Conservation (phyloP, 2,797 vertebrate species). For the Hirundo rustica region DNA sequence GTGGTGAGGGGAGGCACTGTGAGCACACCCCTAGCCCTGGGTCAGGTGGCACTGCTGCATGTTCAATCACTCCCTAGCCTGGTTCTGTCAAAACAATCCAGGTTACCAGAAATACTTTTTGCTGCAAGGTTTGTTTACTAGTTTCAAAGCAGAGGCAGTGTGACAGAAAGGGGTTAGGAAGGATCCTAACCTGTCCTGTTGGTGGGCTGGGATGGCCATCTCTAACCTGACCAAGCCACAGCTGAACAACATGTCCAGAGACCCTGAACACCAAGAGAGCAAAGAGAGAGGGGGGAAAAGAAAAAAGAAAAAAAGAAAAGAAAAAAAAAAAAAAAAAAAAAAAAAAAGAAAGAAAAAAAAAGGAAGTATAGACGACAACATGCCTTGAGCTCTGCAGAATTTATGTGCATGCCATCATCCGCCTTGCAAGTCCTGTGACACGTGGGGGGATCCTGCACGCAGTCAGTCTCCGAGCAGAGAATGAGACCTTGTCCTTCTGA, state of each 20-base stretch:
- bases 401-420: neutral
- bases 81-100: slow-evolving; percentile 35
- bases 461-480: neutral
- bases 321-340: neutral
- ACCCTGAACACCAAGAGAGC: neutral
- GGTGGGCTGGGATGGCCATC: neutral
- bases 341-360: neutral
- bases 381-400: neutral
- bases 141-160: slow-evolving; percentile 1
- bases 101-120: slow-evolving; percentile 12
- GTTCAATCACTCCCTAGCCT: slow-evolving; percentile 11
- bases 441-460: accelerated
- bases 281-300: accelerated
- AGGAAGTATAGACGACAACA: neutral
- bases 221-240: neutral
- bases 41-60: neutral
- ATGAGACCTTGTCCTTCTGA: accelerated
- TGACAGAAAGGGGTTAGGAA: slow-evolving; percentile 53
- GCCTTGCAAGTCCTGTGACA: neutral
- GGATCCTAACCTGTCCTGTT: neutral
- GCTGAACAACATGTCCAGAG: accelerated
- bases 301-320: neutral
- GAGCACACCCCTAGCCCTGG: neutral
- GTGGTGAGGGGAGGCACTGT: neutral
- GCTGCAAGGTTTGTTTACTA: slow-evolving; percentile 27